Percentiles rank a stretch among this genome's conserved stretches.
phyloP scores from a whole-genome alignment of 1,140 invertebrate genomes.

The Euwallacea similis region DNA sequence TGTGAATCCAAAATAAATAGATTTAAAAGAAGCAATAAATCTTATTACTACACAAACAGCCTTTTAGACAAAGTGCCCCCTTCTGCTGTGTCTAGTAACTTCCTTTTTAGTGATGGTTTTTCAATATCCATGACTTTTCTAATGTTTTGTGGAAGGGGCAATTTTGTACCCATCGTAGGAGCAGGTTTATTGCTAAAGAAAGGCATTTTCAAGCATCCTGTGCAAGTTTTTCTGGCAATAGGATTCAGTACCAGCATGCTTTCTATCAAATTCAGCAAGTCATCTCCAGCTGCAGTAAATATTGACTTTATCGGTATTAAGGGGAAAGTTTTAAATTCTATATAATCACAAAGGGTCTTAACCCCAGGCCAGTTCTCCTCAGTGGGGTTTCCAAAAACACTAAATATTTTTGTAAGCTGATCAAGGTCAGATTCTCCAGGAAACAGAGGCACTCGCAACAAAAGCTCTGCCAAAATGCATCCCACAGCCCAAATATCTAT shows the following conservation, averaged over 20 bases:
- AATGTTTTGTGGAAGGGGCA: conserved; percentile 75
- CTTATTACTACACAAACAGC: conserved; percentile 55
- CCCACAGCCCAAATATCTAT: conserved; percentile 99
- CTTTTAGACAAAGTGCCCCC: conserved; percentile 68
- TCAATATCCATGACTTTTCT: conserved; percentile 61
- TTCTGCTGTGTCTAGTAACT: conserved; percentile 70
- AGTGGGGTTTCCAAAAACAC: conserved; percentile 86
- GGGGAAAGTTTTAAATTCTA: conserved; percentile 87
- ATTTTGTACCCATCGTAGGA: conserved; percentile 75
- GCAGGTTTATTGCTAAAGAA: conserved; percentile 90
- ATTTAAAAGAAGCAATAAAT: too few species aligned
- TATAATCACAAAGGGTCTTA: conserved; percentile 84
- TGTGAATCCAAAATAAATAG: background rate
- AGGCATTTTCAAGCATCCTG: conserved; percentile 77
- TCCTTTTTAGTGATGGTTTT: conserved; percentile 73
- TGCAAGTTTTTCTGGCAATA: conserved; percentile 77
- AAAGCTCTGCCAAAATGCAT: conserved; percentile 95
- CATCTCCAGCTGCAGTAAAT: conserved; percentile 93
- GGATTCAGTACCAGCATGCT: conserved; percentile 85
- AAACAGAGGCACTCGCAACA: conserved; percentile 89
- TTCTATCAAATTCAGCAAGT: conserved; percentile 84
- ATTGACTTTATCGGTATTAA: conserved; percentile 85
- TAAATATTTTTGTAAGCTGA: conserved; percentile 94
- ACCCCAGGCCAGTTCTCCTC: conserved; percentile 92
- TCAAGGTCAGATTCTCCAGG: conserved; percentile 97